Evolutionary conservation across 2,113 vertebrate species (phyloP), one percentile per base, ranked within the genome.

Genomic region (Illadopsis cleaveri): DNA sequence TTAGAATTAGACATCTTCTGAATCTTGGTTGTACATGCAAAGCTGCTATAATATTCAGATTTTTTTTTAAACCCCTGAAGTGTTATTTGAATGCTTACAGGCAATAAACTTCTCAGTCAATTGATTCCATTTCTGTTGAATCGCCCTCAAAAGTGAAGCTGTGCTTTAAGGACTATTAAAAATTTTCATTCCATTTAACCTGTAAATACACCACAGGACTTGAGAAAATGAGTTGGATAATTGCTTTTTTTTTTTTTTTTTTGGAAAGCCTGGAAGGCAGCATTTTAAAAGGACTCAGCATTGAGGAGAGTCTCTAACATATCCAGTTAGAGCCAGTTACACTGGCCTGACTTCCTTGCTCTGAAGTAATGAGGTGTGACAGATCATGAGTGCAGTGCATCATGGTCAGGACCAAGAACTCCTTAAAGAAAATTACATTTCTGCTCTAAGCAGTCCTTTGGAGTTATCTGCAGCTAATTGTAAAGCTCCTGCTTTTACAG

Each of bases 321-420:
- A 69, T 28, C n/a, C 79, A 60, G 62, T 92, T 85, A 84, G 71
- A 72, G 71, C 40, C 89, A 60, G 51, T 92, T 89, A 64, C 54
- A 12, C 38, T 35, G 65, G 50, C 69, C 38, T 9, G 16, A 40
- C 76, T 86, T 56, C n/a, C 17, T 73, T 70, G 60, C n/a, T 51
- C 71, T 82, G 91, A 77, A 76, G 83, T 94, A 92, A 96, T 95
- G 92, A 81, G 68, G 61, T 66, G 65, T 91, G 95, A 89, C 91
- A 92, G 88, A 86, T 86, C 64, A 42, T 76, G 87, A 94, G 88
- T 91, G 88, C 81, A 62, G 35, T 47, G 71, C 88, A 87, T 82
- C 90, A 40, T 72, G 60, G 61, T 89, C 95, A 92, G 68, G 66
- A 92, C 77, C 83, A 92, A 31, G 76, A 86, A 68, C 48, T 27